These are phyloP conservation scores for Tenthredo scrophulariae DNA, from an alignment of 2,888 invertebrate genomes.

Conservation along the genomic window DNA sequence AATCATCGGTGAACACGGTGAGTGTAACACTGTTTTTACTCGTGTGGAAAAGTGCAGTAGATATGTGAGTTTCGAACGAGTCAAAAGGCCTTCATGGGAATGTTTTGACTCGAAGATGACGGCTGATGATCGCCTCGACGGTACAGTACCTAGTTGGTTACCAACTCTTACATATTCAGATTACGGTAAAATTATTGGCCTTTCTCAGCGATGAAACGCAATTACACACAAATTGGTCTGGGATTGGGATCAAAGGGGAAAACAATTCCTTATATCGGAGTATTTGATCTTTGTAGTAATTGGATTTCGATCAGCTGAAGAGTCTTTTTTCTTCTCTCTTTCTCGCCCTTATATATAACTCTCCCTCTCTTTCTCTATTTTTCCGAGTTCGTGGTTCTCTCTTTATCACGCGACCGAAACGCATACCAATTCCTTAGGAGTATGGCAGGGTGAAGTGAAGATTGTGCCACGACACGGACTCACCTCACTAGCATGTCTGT, in stretches of 20 bases:
- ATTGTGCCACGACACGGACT: conserved; percentile 24
- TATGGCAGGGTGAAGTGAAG: not conserved
- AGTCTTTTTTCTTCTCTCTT: not conserved
- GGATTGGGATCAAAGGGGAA: conserved; percentile 32
- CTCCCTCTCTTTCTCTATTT: not conserved
- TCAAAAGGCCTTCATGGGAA: not conserved
- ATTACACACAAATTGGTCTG: conserved; percentile 27
- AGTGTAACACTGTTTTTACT: not conserved
- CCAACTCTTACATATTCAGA: not conserved
- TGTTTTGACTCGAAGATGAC: not conserved
- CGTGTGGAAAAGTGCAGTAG: not conserved
- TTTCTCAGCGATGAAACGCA: not conserved
- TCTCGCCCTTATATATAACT: not conserved
- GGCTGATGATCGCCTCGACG: not conserved
- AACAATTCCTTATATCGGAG: not conserved
- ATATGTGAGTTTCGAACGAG: not conserved
- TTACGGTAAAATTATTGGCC: not conserved
- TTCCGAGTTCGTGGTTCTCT: not conserved
- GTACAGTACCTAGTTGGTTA: not conserved
- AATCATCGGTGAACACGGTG: not conserved
- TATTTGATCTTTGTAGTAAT: conserved; percentile 37
- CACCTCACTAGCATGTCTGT: conserved; percentile 61
- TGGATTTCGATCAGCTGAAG: conserved; percentile 19
- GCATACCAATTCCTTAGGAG: not conserved
- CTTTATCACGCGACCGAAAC: conserved; percentile 33